Evolutionary conservation across 2,888 invertebrate species (phyloP).

Genomic region (Lottia gigantea): DNA sequence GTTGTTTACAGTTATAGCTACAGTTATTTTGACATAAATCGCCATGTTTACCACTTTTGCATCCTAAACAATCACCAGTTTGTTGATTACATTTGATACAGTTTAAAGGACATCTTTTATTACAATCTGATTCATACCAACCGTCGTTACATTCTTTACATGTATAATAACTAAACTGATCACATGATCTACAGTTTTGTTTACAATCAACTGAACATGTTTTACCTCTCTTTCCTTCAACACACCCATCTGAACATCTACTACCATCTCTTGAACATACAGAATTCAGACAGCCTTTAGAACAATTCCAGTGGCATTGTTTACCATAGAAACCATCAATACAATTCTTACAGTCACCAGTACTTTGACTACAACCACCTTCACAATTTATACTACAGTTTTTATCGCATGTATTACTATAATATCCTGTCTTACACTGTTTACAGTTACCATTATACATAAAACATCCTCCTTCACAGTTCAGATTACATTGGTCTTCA

Average conservation of each 20-base stretch:
- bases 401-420: neutral
- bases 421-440: neutral
- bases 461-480: neutral
- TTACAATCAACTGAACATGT: neutral
- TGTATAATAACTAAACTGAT: constrained; percentile 29
- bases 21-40: no score
- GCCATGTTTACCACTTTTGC: no score
- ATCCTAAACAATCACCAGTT: no score
- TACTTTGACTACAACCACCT: no score
- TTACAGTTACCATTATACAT: constrained; percentile 27
- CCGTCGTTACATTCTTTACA: constrained; percentile 26
- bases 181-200: constrained; percentile 24
- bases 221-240: neutral
- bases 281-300: neutral
- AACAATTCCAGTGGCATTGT: no score
- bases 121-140: constrained; percentile 33
- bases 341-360: neutral
- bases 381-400: neutral
- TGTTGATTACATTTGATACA: constrained; percentile 21
- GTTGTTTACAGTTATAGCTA: no score
- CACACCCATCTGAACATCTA: neutral
- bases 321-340: neutral
- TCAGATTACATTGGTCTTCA: neutral
- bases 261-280: neutral
- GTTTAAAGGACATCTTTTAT: constrained; percentile 28